phyloP scores from a whole-genome alignment of 2,888 invertebrate genomes.

The Erynnis tages region DNA sequence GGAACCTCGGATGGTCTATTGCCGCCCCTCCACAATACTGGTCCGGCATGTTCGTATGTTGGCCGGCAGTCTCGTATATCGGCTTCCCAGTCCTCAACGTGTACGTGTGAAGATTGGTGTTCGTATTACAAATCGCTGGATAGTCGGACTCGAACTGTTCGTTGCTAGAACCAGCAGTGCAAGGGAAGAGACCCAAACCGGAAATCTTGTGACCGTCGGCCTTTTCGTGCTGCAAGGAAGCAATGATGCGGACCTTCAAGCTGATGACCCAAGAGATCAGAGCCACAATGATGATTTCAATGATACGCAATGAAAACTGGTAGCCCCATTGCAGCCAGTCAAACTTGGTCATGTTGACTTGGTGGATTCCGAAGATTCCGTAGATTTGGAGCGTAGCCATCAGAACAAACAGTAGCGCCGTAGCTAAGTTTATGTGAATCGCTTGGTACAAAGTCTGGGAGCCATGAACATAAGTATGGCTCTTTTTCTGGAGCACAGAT shows the following conservation, averaged over 20 bases:
- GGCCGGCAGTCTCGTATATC: conserved; percentile 84
- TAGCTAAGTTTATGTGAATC: conserved; percentile 93
- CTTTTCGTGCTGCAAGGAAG: conserved; percentile 87
- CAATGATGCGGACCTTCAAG: conserved; percentile 80
- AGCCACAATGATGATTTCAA: conserved; percentile 94
- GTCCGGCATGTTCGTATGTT: conserved; percentile 65
- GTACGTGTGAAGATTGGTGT: conserved; percentile 92
- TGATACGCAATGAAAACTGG: conserved; percentile 90
- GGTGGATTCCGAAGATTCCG: conserved; percentile 81
- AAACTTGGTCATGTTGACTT: conserved; percentile 83
- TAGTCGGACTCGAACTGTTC: conserved; percentile 92
- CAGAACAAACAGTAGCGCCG: conserved; percentile 91
- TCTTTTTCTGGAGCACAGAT: conserved; percentile 87
- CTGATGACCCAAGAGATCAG: conserved; percentile 94
- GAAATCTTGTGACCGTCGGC: conserved; percentile 84
- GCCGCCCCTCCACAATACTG: conserved; percentile 70
- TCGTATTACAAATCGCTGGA: conserved; percentile 92
- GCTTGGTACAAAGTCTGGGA: conserved; percentile 92
- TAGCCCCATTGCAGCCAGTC: conserved; percentile 97
- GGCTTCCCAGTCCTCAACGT: conserved; percentile 89
- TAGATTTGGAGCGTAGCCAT: conserved; percentile 93
- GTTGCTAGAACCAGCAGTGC: conserved; percentile 91
- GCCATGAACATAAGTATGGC: conserved; percentile 89
- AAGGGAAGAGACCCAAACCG: conserved; percentile 90
- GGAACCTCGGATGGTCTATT: conserved; percentile 72